These are phyloP conservation scores for Chrysopilus asiliformis DNA, from an alignment of 2,888 invertebrate genomes.

Conservation along the genomic window DNA sequence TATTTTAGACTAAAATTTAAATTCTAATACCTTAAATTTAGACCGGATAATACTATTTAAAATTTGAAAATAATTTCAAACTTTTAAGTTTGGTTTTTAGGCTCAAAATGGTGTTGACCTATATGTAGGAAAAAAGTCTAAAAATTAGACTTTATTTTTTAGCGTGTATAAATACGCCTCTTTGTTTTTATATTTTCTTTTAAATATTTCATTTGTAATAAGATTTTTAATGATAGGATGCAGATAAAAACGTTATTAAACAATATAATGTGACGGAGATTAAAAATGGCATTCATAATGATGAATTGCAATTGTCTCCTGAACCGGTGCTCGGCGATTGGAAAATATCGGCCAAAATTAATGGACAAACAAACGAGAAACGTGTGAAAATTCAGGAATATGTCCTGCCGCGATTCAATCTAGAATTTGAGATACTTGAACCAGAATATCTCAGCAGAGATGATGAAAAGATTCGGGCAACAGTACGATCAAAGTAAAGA, in stretches of 20 bases:
- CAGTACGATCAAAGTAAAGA: conserved; percentile 77
- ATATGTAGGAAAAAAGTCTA: too few species aligned
- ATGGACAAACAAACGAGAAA: conserved; percentile 36
- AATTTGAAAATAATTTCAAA: too few species aligned
- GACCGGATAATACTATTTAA: too few species aligned
- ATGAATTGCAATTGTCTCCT: conserved; percentile 62
- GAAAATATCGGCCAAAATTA: conserved; percentile 58
- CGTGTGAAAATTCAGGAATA: conserved; percentile 69
- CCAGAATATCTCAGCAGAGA: conserved; percentile 70
- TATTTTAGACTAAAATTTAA: too few species aligned
- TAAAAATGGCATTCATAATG: conserved; percentile 60
- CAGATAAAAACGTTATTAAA: conserved; percentile 64
- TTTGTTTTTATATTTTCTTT: too few species aligned
- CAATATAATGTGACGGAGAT: conserved; percentile 58
- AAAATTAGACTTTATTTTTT: too few species aligned
- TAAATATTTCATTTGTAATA: too few species aligned
- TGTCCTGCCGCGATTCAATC: conserved; percentile 86
- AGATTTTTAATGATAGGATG: conserved; percentile 53
- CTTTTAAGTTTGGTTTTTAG: too few species aligned
- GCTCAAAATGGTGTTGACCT: too few species aligned
- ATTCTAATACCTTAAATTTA: too few species aligned
- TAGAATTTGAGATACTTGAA: conserved; percentile 66
- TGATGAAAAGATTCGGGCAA: conserved; percentile 63
- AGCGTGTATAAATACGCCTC: too few species aligned
- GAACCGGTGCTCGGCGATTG: conserved; percentile 79